Conservation (phyloP, 1,140 invertebrate genomes). For the Drosophila navojoa region DNA sequence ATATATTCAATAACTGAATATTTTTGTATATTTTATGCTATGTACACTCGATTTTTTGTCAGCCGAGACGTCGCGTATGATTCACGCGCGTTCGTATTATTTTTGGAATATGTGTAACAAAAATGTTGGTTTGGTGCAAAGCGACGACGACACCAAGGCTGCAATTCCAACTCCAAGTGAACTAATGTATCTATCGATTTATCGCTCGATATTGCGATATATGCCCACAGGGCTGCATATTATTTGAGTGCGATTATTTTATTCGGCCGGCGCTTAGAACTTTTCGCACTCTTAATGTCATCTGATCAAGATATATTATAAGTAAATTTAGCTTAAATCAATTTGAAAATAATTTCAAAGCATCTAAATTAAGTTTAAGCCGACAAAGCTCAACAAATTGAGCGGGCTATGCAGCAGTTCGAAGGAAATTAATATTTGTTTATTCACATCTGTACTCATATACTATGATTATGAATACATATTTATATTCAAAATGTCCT, state of each 20-base stretch:
- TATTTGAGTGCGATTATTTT: conserved; percentile 4
- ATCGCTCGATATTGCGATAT: conserved; percentile 17
- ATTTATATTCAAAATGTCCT: neutral
- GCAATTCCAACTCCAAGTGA: conserved; percentile 38
- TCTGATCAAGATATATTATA: neutral
- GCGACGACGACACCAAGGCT: conserved; percentile 41
- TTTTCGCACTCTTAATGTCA: conserved; percentile 5
- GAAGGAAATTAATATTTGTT: too few species aligned
- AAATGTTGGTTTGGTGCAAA: conserved; percentile 34
- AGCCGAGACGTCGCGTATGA: conserved; percentile 51
- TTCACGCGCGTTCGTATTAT: conserved; percentile 71
- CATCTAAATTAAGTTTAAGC: too few species aligned
- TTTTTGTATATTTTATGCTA: conserved; percentile 40
- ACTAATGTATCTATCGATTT: conserved; percentile 31
- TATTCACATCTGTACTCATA: too few species aligned
- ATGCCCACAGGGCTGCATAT: conserved; percentile 21
- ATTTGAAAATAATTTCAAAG: neutral
- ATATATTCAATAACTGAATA: conserved; percentile 23
- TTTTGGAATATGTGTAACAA: conserved; percentile 59
- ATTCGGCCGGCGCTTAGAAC: neutral
- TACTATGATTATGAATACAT: neutral
- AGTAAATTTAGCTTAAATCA: neutral
- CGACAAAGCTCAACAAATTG: too few species aligned
- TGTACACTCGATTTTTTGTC: conserved; percentile 66
- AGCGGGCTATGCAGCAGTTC: too few species aligned